Conservation (phyloP, 2,113 vertebrate species). For the Panthera uncia region DNA sequence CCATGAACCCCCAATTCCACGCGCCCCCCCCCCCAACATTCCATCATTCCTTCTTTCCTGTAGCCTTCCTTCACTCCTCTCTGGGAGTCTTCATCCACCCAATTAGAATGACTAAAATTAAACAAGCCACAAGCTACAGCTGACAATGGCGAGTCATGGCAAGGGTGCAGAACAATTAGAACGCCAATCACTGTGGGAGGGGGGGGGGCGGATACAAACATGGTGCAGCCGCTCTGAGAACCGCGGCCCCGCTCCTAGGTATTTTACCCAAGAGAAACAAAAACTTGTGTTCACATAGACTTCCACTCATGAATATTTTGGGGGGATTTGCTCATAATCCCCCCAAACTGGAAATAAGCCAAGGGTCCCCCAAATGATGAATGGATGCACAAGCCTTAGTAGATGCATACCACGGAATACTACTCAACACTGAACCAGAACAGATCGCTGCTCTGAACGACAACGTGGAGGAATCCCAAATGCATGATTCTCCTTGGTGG, state of each 20-base stretch:
- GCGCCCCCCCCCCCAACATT: rapidly evolving
- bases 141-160: too few relatives aligned
- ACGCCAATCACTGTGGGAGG: neutral
- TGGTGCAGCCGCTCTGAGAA: neutral
- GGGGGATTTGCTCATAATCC: neutral
- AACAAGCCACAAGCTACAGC: neutral
- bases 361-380: neutral
- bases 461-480: rapidly evolving
- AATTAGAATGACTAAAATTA: neutral
- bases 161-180: neutral
- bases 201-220: too few relatives aligned
- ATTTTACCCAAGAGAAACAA: neutral
- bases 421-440: neutral
- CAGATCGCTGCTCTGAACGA: rapidly evolving
- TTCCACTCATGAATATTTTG: neutral
- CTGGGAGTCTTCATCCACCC: neutral
- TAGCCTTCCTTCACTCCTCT: neutral
- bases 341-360: neutral
- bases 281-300: neutral
- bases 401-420: rapidly evolving
- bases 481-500: too few relatives aligned
- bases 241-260: rapidly evolving
- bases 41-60: neutral
- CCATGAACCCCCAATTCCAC: neutral
- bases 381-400: neutral